Conservation (phyloP, 2,113 vertebrate genomes). For the pig (Sus scrofa) region T2T-Sscrofa CM000812.6:197558001-197558500, state of each 20-base stretch:
- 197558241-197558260: constrained; percentile 84
- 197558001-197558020: constrained; percentile 66
- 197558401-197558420: constrained; percentile 66
- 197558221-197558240: constrained; percentile 87
- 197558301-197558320: constrained; percentile 87
- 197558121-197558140: constrained; percentile 89
- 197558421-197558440: constrained; percentile 51
- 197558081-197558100: constrained; percentile 86
- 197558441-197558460: constrained; percentile 37
- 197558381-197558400: constrained; percentile 25
- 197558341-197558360: constrained; percentile 85
- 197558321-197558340: constrained; percentile 88
- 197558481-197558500: constrained; percentile 51
- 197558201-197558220: constrained; percentile 92
- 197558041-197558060: constrained; percentile 83
- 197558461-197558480: constrained; percentile 72
- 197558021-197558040: constrained; percentile 81
- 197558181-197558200: constrained; percentile 91
- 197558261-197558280: constrained; percentile 81
- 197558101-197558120: constrained; percentile 86
- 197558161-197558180: constrained; percentile 89
- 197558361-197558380: constrained; percentile 79
- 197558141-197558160: constrained; percentile 83
- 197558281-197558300: constrained; percentile 86
- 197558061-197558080: constrained; percentile 86